phyloP scores from a whole-genome alignment of 2,113 vertebrate genomes.

The Speoplatyrhinus poulsoni region DNA sequence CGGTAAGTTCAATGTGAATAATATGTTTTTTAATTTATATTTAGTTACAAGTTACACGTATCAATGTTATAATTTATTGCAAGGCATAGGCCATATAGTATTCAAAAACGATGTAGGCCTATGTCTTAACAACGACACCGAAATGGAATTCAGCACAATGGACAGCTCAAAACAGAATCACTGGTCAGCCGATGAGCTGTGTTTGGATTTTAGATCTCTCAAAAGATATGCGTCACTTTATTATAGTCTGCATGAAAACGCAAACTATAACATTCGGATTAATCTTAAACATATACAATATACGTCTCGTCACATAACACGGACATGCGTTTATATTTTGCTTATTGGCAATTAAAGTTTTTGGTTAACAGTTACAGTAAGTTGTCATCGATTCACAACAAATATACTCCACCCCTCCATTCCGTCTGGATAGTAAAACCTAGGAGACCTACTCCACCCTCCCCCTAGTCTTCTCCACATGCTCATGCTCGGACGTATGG shows the following conservation, averaged over 20 bases:
- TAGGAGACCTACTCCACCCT: conserved; percentile 25
- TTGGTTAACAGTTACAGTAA: conserved; percentile 42
- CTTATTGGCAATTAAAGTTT: conserved; percentile 22
- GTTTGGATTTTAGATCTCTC: neutral
- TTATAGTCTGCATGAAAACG: neutral
- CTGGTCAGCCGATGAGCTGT: neutral
- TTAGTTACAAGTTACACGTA: neutral
- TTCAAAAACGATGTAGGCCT: neutral
- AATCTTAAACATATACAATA: too few relatives aligned
- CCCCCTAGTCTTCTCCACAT: conserved; percentile 5
- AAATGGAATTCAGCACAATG: conserved; percentile 60
- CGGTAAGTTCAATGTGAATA: conserved; percentile 77
- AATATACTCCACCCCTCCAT: conserved; percentile 20
- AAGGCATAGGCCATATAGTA: neutral
- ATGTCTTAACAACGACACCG: neutral
- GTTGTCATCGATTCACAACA: conserved; percentile 56
- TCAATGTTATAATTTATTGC: neutral
- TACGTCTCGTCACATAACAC: too few relatives aligned
- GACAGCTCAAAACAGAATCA: conserved; percentile 42
- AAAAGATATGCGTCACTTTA: neutral
- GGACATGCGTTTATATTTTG: too few relatives aligned
- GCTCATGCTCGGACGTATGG: conserved; percentile 21
- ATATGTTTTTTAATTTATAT: neutral
- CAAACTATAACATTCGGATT: neutral
- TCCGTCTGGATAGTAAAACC: conserved; percentile 6